A percentile compares a stretch with the other conserved stretches of the same genome.
phyloP scores from a whole-genome alignment of 2,797 vertebrate genomes.

The Avahi laniger region DNA sequence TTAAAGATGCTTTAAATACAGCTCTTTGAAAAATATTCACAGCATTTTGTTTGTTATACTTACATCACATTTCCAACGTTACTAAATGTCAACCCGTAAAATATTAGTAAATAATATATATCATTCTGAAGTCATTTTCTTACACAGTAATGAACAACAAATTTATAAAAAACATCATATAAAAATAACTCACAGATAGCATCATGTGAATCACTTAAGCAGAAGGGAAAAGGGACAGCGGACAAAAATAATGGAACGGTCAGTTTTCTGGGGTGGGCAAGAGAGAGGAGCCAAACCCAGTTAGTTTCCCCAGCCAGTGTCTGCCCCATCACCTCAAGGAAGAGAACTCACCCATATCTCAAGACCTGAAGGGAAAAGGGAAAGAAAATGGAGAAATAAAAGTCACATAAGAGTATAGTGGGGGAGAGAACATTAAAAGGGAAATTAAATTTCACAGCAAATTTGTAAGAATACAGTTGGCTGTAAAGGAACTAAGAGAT shows the following conservation, averaged over 20 bases:
- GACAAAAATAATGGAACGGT: background rate
- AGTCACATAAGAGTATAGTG: slow-evolving; percentile 1
- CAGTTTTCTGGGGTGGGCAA: background rate
- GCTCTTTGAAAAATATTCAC: slow-evolving; percentile 36
- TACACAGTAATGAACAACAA: background rate
- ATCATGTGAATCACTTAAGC: background rate
- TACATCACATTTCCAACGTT: slow-evolving; percentile 15
- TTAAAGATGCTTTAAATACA: slow-evolving; percentile 24
- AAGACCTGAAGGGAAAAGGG: slow-evolving; percentile 47
- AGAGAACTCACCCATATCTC: slow-evolving; percentile 56
- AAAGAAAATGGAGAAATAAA: slow-evolving; percentile 55
- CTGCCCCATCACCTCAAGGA: slow-evolving; percentile 30
- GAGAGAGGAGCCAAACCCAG: background rate
- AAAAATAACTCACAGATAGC: slow-evolving; percentile 17
- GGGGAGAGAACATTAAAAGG: background rate
- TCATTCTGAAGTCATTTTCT: background rate
- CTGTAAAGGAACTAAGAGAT: background rate
- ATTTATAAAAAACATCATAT: background rate
- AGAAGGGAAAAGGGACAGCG: background rate
- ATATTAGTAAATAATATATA: background rate
- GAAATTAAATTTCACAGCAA: slow-evolving; percentile 22
- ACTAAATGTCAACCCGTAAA: background rate
- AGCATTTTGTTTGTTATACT: background rate
- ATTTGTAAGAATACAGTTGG: background rate
- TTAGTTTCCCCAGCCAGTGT: background rate